Evolutionary conservation across 1,140 invertebrate species (phyloP), one percentile per base, ranked within the genome.

Genomic region (Batillaria attramentaria): DNA sequence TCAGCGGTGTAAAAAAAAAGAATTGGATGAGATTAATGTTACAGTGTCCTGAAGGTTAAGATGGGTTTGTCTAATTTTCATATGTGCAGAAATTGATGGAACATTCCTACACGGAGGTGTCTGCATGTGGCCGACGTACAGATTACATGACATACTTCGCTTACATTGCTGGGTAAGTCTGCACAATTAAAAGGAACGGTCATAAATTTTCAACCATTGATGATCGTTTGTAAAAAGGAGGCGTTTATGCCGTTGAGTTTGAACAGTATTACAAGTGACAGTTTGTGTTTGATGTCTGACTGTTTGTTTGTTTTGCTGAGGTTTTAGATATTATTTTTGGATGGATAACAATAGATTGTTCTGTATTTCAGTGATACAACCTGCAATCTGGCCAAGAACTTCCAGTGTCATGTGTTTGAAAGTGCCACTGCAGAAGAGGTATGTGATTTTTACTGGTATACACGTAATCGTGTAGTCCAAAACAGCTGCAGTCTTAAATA

Each of bases 71-170:
- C 57, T 28, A 13, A 18, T 6, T 5, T 6, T 16, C 33, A 8
- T 43, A 31, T 79, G 82, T 84, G 60, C 81, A 92, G 91, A 78
- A 88, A 28, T 31, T 94, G 39, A 87, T 93, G 76, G 91, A 92
- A 78, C 93, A 93, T 87, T 92, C 91, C 42, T 94, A 93, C 81
- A 94, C 94, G 91, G 93, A 94, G 88, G 94, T 94, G 66, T 94
- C 93, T 2, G 93, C 93, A 0, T 94, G 94, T 89, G 93, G 93
- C 18, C 89, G 92, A 75, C 92, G 93, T 20, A 88, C 89, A 3
- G 91, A 92, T 78, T 89, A 92, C 83, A 91, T 93, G 24, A 87
- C 93, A 84, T 92, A 93, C 87, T 94, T 94, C 89, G 93, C 93
- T 75, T 94, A 93, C 84, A 93, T 94, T 84, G 92, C 92, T 68